Evolutionary conservation across 2,113 vertebrate genomes (phyloP), one percentile per base, ranked within the genome.

Genomic region (Ptilonorhynchus violaceus): DNA sequence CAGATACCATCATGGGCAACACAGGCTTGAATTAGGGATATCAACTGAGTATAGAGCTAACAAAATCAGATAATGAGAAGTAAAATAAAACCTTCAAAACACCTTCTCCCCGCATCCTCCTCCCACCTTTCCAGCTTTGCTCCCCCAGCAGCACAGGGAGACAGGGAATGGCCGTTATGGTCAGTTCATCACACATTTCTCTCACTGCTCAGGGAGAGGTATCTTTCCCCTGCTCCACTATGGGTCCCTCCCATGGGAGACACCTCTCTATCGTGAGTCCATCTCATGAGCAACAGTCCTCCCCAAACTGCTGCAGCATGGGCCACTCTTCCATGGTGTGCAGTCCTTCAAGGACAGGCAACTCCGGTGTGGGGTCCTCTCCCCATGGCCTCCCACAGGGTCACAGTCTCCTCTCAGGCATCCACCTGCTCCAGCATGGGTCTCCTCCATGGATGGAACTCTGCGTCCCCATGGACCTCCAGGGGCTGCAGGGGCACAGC

Each of bases 261-360:
- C 31, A 58, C 11, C 2, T 24, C 19, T 15, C 7, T 59, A 2
- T 15, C 0, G 0, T n/a, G n/a, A 56, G 7, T 39, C 41, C 23
- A 22, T 39, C 49, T 6, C 28, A 9, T 17, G 11, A 46, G 14
- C n/a, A 85, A 9, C 17, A 55, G 49, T 9, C 7, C 13, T 62
- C 17, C 25, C 47, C 28, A 39, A 0, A 47, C 28, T 66, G 59
- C 28, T 74, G 2, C 59, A 56, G 0, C 2, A 2, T 47, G n/a
- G n/a, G 10, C 47, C 19, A 23, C 50, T 56, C 19, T 66, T 49
- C 15, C 20, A 23, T 1, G 1, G 30, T 23, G 23, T 49, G n/a
- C 7, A 8, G 24, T 49, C 35, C 50, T 66, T 11, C 50, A 49
- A 58, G 41, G n/a, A 13, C 15, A 56, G 30, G 41, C 19, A 49